Conservation (phyloP, 2,113 vertebrate species). For the Daubentonia madagascariensis region DNA sequence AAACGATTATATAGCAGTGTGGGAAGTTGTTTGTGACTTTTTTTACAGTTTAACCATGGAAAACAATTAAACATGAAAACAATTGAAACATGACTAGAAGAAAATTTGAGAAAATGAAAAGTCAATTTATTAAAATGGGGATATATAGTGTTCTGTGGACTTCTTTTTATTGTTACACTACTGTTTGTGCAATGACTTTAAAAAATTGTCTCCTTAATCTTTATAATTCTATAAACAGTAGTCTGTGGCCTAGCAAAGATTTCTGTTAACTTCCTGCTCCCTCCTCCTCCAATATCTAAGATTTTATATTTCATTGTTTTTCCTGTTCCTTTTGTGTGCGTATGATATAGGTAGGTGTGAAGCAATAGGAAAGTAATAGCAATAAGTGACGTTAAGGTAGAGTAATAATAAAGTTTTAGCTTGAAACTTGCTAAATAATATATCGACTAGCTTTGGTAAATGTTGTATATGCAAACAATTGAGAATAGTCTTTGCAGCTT, state of each 20-base stretch:
- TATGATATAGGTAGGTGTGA: background rate
- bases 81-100: background rate
- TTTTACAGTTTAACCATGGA: too few species aligned
- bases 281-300: background rate
- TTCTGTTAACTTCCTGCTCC: background rate
- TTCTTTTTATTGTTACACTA: background rate
- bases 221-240: background rate
- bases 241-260: background rate
- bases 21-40: background rate
- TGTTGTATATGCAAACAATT: background rate
- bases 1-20: background rate
- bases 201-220: background rate
- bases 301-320: background rate
- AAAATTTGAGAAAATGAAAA: background rate
- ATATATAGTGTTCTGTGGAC: background rate
- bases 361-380: background rate
- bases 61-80: background rate
- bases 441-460: background rate
- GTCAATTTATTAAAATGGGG: background rate
- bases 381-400: background rate
- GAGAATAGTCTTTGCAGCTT: background rate
- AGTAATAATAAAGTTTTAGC: background rate
- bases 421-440: background rate
- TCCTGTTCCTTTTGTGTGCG: background rate
- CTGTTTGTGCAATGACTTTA: background rate